Percentiles rank a stretch among this genome's conserved stretches.
phyloP scores from a whole-genome alignment of 2,888 invertebrate species.

The Campoplex capitator region DNA sequence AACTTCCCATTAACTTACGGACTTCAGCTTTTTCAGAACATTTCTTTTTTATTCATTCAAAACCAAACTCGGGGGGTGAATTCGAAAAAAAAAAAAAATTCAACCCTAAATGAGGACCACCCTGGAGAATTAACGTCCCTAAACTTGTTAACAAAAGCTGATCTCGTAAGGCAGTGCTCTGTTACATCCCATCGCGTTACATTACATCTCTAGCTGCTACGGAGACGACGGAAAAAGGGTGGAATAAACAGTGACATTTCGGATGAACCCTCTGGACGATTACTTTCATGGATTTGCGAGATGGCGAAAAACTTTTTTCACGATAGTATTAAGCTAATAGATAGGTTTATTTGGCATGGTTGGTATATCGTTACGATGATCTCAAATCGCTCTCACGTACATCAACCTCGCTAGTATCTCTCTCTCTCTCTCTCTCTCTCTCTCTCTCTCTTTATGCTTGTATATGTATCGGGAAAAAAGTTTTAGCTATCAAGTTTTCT shows the following conservation, averaged over 20 bases:
- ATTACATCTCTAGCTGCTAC: not conserved
- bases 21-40: too few species aligned
- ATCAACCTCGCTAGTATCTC: not conserved
- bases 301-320: slow-evolving; percentile 68
- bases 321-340: slow-evolving; percentile 76
- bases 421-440: slow-evolving; percentile 4
- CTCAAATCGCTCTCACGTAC: slow-evolving; percentile 26
- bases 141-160: slow-evolving; percentile 22
- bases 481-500: slow-evolving; percentile 61
- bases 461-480: slow-evolving; percentile 69
- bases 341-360: slow-evolving; percentile 78
- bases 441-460: not conserved
- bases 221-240: slow-evolving; percentile 26
- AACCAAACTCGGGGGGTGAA: too few species aligned
- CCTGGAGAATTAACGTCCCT: slow-evolving; percentile 42
- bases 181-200: not conserved
- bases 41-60: too few species aligned
- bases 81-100: too few species aligned
- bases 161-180: not conserved
- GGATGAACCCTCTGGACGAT: slow-evolving; percentile 55
- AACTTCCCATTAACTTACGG: too few species aligned
- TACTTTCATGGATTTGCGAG: slow-evolving; percentile 47
- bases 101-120: too few species aligned
- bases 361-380: slow-evolving; percentile 68
- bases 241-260: slow-evolving; percentile 61